Evolutionary conservation across 2,113 vertebrate species (phyloP), one percentile per base, ranked within the genome.

Genomic region (Acanthisitta chloris): DNA sequence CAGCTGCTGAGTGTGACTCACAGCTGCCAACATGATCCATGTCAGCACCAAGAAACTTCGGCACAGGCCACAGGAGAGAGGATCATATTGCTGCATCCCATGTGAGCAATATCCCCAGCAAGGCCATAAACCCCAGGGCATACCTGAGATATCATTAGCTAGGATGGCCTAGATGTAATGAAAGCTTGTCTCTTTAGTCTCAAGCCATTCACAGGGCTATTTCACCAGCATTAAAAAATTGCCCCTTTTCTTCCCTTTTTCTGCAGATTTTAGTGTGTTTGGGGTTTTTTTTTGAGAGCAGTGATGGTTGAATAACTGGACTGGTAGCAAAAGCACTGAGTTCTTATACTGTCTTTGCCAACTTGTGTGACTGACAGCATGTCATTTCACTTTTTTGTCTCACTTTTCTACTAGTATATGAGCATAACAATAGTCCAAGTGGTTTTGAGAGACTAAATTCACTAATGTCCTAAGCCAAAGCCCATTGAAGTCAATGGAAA

Each of bases 401-500:
- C 45, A 25, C 15, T 92, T 94, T 40, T 62, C 54, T 84, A 21
- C 19, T 57, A 40, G 28, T 54, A 70, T 48, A 42, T 57, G 45
- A 82, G 46, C 33, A 62, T 70, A 91, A 86, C 49, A 94, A 77
- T 38, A 70, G 58, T 54, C 23, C 49, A 88, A 96, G 49, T 34
- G 54, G 58, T 73, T 94, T 45, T 66, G n/a, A 88, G 80, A 72
- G 67, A 57, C 67, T 77, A 86, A 73, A 83, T 70, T 77, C 62
- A 45, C 54, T 61, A 31, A 36, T 17, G 9, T 69, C 28, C 36
- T 48, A 61, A 77, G 40, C 67, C 45, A 86, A 92, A 88, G 19
- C 40, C 42, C 36, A 86, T 12, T 92, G 72, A 95, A 94, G 20
- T 77, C 33, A 73, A 62, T 86, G 54, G 45, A 80, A 88, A 93